Evolutionary conservation across 2,888 invertebrate genomes (phyloP).

Genomic region (Agrilus biguttatus): DNA sequence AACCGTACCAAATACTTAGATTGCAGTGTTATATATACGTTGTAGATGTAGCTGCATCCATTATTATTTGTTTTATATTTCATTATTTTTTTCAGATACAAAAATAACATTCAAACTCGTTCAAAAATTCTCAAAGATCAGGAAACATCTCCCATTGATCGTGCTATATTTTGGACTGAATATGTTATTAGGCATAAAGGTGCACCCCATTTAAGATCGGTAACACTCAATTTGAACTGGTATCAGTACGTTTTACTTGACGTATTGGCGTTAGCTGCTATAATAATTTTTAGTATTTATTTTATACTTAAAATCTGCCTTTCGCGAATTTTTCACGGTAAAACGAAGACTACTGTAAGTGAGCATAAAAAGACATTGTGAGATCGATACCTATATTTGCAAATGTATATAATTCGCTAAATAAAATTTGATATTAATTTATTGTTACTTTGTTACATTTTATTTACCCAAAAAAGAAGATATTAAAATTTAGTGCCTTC

Average conservation of each 20-base stretch:
- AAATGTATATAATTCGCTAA: too few species aligned
- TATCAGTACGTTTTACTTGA: conserved; percentile 14
- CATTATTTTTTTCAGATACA: conserved; percentile 7
- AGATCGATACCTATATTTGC: too few species aligned
- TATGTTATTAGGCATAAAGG: conserved; percentile 14
- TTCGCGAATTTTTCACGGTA: conserved; percentile 1
- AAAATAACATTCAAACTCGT: conserved; percentile 6
- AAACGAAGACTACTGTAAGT: neutral
- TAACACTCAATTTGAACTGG: conserved; percentile 10
- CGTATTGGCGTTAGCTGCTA: conserved; percentile 5
- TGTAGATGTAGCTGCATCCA: too few species aligned
- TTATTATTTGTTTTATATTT: neutral
- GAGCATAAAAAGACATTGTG: neutral
- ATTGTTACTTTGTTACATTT: too few species aligned
- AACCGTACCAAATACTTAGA: too few species aligned
- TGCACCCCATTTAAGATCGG: conserved; percentile 11
- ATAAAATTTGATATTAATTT: too few species aligned
- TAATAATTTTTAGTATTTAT: neutral
- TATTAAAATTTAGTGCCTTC: too few species aligned
- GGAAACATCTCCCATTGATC: conserved; percentile 12
- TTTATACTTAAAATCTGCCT: neutral
- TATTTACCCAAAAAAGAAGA: too few species aligned
- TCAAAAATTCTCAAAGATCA: conserved; percentile 13
- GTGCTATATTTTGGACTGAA: conserved; percentile 16
- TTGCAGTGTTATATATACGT: too few species aligned